These are phyloP conservation scores for Chaunax sp. DNA, from an alignment of 2,797 vertebrate species.

Conservation along the genomic window DNA sequence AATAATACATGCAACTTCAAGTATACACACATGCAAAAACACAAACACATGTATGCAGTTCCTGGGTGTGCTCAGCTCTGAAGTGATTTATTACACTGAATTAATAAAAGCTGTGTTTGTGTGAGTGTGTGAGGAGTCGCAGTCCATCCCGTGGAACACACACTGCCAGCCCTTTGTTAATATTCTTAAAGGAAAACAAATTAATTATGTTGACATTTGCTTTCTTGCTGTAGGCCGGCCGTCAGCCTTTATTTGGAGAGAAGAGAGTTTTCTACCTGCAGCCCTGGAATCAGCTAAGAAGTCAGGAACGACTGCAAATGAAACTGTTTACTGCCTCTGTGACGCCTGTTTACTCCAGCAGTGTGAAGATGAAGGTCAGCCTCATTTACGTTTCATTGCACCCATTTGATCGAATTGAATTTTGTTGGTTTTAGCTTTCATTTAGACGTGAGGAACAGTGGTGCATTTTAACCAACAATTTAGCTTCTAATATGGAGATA, in stretches of 20 bases:
- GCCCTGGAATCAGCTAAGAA: slow-evolving; percentile 41
- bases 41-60: slow-evolving; percentile 18
- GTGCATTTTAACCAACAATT: background rate
- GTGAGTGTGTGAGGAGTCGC: slow-evolving; percentile 7
- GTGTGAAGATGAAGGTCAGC: slow-evolving; percentile 35
- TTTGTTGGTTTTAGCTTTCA: slow-evolving; percentile 11
- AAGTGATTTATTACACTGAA: slow-evolving; percentile 45
- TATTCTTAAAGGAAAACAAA: slow-evolving; percentile 46
- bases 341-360: slow-evolving; percentile 21
- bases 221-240: slow-evolving; percentile 45
- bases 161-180: slow-evolving; percentile 19
- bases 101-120: slow-evolving; percentile 23
- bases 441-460: background rate
- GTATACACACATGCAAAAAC: background rate
- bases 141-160: slow-evolving; percentile 27
- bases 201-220: slow-evolving; percentile 48
- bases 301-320: slow-evolving; percentile 43
- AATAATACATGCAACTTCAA: slow-evolving; percentile 13
- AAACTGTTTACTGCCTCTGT: slow-evolving; percentile 30
- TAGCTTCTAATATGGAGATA: background rate
- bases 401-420: slow-evolving; percentile 32
- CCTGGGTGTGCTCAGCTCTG: slow-evolving; percentile 7
- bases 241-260: slow-evolving; percentile 38
- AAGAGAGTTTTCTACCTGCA: slow-evolving; percentile 31
- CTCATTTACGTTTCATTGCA: slow-evolving; percentile 31